Evolutionary conservation across 2,888 invertebrate genomes (phyloP), one percentile per base, ranked within the genome.

Genomic region (Drosophila algonquin): DNA sequence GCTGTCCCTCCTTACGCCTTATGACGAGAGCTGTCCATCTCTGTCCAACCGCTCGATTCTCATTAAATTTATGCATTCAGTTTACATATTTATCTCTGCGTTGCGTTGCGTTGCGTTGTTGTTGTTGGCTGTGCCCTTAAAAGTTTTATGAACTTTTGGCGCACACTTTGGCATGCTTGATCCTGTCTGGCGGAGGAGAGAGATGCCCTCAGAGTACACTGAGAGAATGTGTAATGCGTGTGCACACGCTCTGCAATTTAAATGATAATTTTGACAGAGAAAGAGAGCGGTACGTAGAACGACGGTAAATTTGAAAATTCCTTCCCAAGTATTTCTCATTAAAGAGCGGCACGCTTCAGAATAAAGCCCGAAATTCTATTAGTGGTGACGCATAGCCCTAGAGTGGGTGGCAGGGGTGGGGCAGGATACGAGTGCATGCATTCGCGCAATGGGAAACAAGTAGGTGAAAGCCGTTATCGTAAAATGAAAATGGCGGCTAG

Each of bases 381-480:
- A 21, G 8, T n/a, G 24, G 53, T 72, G 53, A 63, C 60, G 47
- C 56, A 44, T 51, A 7, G 16, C 2, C 46, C 7, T 14, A 32
- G 35, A 27, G 54, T 10, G 30, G 27, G 18, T 5, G 47, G 7
- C 16, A 3, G 21, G 12, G 3, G 56, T 2, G 18, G n/a, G 6
- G 12, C 9, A 44, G 60, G 21, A 14, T 40, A 40, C 47, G 68
- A 71, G 54, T 70, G 75, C 61, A 64, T 77, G 63, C 63, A 76
- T 52, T 60, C 55, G 54, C 60, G 47, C 70, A 61, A 52, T 59
- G 71, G 64, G 46, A 75, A 75, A 75, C 75, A 89, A 89, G 90
- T 85, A 83, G 85, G 90, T 89, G 87, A 89, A 87, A 87, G 84
- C 81, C 76, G 84, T 87, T 89, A 89, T 87, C 89, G 85, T 89